Evolutionary conservation across 2,888 invertebrate species (phyloP).

Genomic region (Campoplex capitator): DNA sequence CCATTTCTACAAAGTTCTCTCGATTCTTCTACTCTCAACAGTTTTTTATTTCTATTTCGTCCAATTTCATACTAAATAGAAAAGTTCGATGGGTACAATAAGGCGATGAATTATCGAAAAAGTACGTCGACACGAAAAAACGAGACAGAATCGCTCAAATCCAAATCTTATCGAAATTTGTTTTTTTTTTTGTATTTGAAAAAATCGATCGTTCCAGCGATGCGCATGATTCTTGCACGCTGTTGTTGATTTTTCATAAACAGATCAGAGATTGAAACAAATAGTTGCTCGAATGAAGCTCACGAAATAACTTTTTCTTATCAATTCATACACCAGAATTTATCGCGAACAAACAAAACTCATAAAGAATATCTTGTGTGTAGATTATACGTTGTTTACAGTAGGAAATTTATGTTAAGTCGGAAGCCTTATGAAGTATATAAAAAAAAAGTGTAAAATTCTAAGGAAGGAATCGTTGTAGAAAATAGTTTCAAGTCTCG

Average conservation of each 20-base stretch:
- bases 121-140: not conserved
- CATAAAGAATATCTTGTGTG: not conserved
- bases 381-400: not conserved
- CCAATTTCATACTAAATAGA: constrained; percentile 11
- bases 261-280: too few species aligned
- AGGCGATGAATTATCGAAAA: not conserved
- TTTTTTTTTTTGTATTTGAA: not conserved
- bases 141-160: not conserved
- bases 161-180: not conserved
- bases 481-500: constrained; percentile 20
- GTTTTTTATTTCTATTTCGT: constrained; percentile 2
- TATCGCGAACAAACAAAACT: too few species aligned
- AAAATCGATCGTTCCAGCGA: not conserved
- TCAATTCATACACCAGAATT: too few species aligned
- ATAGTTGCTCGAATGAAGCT: not conserved
- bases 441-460: not conserved
- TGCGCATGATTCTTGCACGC: not conserved
- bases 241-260: too few species aligned
- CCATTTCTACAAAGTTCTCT: constrained; percentile 38
- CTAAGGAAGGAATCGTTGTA: not conserved
- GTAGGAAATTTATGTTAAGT: not conserved
- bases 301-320: too few species aligned
- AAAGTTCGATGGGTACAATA: constrained; percentile 34
- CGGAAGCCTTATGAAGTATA: too few species aligned
- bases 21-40: constrained; percentile 8